phyloP scores from a whole-genome alignment of 2,113 vertebrate species.

The Ploceus nigricollis region DNA sequence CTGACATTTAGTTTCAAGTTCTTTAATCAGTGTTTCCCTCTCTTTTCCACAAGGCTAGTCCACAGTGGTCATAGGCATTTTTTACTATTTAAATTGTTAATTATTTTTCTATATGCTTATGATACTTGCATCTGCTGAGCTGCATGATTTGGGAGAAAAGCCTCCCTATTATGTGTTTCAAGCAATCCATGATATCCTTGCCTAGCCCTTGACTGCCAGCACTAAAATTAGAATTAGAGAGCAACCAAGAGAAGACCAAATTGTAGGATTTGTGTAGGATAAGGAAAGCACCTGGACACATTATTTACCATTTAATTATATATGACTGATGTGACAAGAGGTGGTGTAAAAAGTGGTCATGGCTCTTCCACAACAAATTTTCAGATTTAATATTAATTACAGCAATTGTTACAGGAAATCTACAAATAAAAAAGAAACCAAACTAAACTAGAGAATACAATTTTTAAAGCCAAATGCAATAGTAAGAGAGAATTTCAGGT shows the following conservation, averaged over 20 bases:
- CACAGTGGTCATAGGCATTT: conserved; percentile 35
- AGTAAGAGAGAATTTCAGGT: background rate
- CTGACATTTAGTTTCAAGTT: conserved; percentile 13
- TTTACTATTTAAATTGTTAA: conserved; percentile 40
- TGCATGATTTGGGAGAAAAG: background rate
- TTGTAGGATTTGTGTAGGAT: background rate
- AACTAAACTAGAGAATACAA: background rate
- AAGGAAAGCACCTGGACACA: background rate
- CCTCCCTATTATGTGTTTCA: background rate
- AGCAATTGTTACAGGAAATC: background rate
- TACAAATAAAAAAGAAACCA: background rate
- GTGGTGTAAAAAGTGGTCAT: background rate
- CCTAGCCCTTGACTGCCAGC: background rate
- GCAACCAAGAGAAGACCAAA: background rate
- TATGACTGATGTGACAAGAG: background rate
- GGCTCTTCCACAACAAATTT: background rate
- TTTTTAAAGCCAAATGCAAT: conserved; percentile 18
- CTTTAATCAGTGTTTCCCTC: background rate
- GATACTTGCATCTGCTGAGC: background rate
- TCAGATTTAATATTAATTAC: background rate
- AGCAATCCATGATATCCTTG: background rate
- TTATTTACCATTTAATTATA: background rate
- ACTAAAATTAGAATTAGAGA: background rate
- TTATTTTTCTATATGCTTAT: background rate
- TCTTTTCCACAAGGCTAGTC: conserved; percentile 4